Percentiles rank a stretch among this genome's conserved stretches.
Evolutionary conservation across 2,797 vertebrate species (phyloP).

Genomic region (Morelia viridis): DNA sequence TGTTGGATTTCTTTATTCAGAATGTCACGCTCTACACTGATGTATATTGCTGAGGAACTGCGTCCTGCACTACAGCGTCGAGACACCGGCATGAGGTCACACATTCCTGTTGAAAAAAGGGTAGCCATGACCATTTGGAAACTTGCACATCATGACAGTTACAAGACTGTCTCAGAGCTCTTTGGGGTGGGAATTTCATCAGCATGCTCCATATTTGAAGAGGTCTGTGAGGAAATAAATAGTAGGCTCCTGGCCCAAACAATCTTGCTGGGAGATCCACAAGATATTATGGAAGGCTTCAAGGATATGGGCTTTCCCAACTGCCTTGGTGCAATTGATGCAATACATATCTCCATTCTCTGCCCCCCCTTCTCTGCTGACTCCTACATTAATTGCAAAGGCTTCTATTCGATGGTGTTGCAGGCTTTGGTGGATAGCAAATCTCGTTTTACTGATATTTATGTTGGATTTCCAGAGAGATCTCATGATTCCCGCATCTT

Average conservation of each 20-base stretch:
- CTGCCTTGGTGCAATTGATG: constrained; percentile 31
- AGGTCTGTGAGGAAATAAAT: constrained; percentile 36
- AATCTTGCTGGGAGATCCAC: constrained; percentile 18
- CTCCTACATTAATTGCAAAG: constrained; percentile 40
- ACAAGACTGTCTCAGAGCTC: constrained; percentile 31
- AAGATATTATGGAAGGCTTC: constrained; percentile 28
- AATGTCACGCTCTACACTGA: constrained; percentile 36
- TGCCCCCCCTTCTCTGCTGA: constrained; percentile 33
- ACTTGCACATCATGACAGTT: constrained; percentile 30
- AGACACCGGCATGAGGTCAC: constrained; percentile 34
- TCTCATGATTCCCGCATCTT: constrained; percentile 34
- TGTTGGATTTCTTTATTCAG: constrained; percentile 38
- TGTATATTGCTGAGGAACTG: constrained; percentile 34
- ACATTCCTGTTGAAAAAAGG: constrained; percentile 35
- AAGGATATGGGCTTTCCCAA: constrained; percentile 35
- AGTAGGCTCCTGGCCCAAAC: constrained; percentile 22
- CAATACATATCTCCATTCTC: constrained; percentile 32
- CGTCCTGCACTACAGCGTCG: constrained; percentile 33
- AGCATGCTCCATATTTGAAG: constrained; percentile 35
- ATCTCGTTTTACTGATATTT: constrained; percentile 33
- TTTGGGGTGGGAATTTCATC: constrained; percentile 39
- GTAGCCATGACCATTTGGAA: constrained; percentile 40
- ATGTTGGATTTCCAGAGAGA: constrained; percentile 33
- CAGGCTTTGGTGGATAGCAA: constrained; percentile 34
- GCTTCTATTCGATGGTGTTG: constrained; percentile 33